Conservation (phyloP, 2,888 invertebrate species). For the Dicranocentrus wangi region DNA sequence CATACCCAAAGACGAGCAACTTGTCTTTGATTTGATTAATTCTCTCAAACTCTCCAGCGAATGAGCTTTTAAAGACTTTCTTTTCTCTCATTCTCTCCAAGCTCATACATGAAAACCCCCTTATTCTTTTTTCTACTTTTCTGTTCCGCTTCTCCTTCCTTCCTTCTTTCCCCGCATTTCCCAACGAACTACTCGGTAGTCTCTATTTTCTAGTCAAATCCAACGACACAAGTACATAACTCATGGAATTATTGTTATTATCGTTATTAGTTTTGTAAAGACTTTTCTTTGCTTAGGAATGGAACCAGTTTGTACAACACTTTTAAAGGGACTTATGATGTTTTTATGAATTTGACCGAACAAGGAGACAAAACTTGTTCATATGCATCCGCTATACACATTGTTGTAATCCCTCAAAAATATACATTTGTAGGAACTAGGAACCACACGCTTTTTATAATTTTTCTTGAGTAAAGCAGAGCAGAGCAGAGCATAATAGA, state of each 20-base stretch:
- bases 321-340: background rate
- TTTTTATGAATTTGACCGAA: too few species aligned
- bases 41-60: conserved; percentile 46
- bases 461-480: too few species aligned
- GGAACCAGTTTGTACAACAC: background rate
- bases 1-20: conserved; percentile 34
- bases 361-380: too few species aligned
- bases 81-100: conserved; percentile 34
- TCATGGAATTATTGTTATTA: conserved; percentile 45
- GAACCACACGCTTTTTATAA: too few species aligned
- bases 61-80: conserved; percentile 59
- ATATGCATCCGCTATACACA: too few species aligned
- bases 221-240: conserved; percentile 22
- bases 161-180: conserved; percentile 21
- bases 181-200: background rate
- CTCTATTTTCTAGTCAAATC: conserved; percentile 23
- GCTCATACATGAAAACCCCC: too few species aligned
- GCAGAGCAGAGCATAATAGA: too few species aligned
- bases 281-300: conserved; percentile 34
- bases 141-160: conserved; percentile 7
- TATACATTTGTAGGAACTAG: too few species aligned
- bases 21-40: conserved; percentile 61
- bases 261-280: conserved; percentile 50
- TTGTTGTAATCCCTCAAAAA: too few species aligned
- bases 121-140: conserved; percentile 4